Base-by-base conservation (phyloP, 2,888 invertebrate species). In the Phorcus lineatus region DNA sequence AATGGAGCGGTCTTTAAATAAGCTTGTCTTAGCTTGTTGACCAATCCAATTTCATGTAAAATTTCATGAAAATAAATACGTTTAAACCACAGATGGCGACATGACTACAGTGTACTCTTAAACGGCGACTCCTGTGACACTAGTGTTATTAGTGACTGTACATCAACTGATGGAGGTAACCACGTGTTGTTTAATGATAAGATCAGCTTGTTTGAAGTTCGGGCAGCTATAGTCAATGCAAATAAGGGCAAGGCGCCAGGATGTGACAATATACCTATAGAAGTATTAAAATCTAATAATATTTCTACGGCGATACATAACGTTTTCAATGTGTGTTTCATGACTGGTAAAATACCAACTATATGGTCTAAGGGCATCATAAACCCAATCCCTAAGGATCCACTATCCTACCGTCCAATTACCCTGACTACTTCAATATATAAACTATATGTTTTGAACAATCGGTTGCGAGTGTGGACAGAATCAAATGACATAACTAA, bases 271-370 rank as follows among this genome's bases (percentile, higher is more conserved):
- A 70, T 70, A 2, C 31, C 70, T 0, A 9, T 70, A 13, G 70
- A 70, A 70, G 28, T 31, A 11, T 24, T 70, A n/a, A 70, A 22
- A 4, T n/a, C n/a, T 24, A 13, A 28, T 13, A 11, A 19, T 70
- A 28, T 70, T n/a, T n/a, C n/a, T n/a, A n/a, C n/a, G n/a, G n/a
- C 24, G 24, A 16, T 24, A 9, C 13, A 70, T n/a, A 70, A 28
- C n/a, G 24, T 74, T n/a, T 74, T 74, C 24, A 74, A 28, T n/a
- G n/a, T 74, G 19, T 40, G 74, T 74, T 47, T 36, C n/a, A 55
- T 4, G 4, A 70, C n/a, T 9, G 36, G 70, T 24, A 31, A 28
- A 11, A 17, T 70, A 1, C 70, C 70, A 24, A 28, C 0, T 9
- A 31, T 28, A n/a, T 70, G 70, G 70, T n/a, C 28, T 0, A 28